Evolutionary conservation across 2,888 invertebrate genomes (phyloP).

Genomic region (Lissocephala sabroskyi): DNA sequence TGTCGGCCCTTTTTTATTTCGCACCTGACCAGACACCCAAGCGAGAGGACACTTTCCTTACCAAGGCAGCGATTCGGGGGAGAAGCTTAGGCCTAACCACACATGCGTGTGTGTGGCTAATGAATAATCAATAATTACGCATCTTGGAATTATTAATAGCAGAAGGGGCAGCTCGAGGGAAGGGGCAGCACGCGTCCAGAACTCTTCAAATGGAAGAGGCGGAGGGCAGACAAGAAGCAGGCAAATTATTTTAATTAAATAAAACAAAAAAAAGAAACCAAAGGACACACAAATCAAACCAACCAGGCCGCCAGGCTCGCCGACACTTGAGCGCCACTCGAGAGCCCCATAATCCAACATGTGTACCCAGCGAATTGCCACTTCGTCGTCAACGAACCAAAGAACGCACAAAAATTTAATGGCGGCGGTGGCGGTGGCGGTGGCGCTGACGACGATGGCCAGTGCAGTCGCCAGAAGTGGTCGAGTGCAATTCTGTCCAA

Average conservation of each 20-base stretch:
- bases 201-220: too few relatives aligned
- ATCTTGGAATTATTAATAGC: conserved; percentile 65
- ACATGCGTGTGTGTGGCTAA: conserved; percentile 28
- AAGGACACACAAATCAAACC: neutral
- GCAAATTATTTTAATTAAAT: conserved; percentile 62
- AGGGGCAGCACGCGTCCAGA: too few relatives aligned
- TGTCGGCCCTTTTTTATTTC: conserved; percentile 14
- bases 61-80: conserved; percentile 2
- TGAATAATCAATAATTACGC: conserved; percentile 68
- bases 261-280: conserved; percentile 45
- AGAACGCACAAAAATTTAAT: conserved; percentile 47
- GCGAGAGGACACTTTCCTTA: neutral
- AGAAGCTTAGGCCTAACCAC: conserved; percentile 34
- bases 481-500: neutral
- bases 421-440: conserved; percentile 5
- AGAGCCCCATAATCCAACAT: conserved; percentile 50
- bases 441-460: neutral
- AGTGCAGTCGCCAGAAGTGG: too few relatives aligned
- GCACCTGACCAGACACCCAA: neutral
- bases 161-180: conserved; percentile 2
- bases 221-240: conserved; percentile 10
- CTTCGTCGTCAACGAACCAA: conserved; percentile 61
- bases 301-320: conserved; percentile 13
- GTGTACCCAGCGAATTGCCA: conserved; percentile 45
- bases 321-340: conserved; percentile 57